These are phyloP conservation scores for Phenganax stokvisi DNA, from an alignment of 92 coral and sea anemone species.

Conservation along the genomic window DNA sequence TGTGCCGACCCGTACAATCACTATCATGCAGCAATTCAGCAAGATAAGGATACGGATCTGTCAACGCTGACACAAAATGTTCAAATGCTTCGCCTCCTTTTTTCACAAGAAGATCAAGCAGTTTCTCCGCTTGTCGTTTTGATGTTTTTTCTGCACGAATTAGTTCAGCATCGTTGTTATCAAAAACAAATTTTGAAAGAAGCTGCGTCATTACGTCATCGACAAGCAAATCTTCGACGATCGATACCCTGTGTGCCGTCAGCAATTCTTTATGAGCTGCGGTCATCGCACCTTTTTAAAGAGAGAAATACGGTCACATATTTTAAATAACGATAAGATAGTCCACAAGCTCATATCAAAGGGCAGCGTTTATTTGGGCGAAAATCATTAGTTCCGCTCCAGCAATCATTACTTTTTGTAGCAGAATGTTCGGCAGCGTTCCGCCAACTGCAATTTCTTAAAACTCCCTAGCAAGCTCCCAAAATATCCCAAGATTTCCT, in stretches of 20 bases:
- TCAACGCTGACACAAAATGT: constrained; percentile 61
- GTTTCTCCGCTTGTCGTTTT: constrained; percentile 71
- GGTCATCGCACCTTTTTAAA: constrained; percentile 62
- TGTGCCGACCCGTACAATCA: constrained; percentile 26
- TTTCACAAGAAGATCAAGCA: constrained; percentile 67
- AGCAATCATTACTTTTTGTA: too few species aligned
- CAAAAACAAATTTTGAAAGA: constrained; percentile 74
- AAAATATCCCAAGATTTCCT: too few species aligned
- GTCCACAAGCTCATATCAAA: not conserved
- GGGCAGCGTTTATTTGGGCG: too few species aligned
- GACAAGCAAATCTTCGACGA: constrained; percentile 78
- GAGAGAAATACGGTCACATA: not conserved
- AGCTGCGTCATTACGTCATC: constrained; percentile 70
- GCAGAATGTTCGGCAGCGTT: too few species aligned
- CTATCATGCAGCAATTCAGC: constrained; percentile 63
- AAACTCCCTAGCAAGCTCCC: too few species aligned
- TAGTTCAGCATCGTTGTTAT: constrained; percentile 64
- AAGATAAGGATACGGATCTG: constrained; percentile 75
- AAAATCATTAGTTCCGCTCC: too few species aligned
- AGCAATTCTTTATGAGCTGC: constrained; percentile 51
- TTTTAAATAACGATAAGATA: not conserved
- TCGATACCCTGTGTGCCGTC: constrained; percentile 62
- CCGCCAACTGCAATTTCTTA: too few species aligned
- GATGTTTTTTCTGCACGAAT: constrained; percentile 70
- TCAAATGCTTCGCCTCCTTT: constrained; percentile 82